phyloP scores from a whole-genome alignment of 2,113 vertebrate genomes.

The Marcusenius ussheri region DNA sequence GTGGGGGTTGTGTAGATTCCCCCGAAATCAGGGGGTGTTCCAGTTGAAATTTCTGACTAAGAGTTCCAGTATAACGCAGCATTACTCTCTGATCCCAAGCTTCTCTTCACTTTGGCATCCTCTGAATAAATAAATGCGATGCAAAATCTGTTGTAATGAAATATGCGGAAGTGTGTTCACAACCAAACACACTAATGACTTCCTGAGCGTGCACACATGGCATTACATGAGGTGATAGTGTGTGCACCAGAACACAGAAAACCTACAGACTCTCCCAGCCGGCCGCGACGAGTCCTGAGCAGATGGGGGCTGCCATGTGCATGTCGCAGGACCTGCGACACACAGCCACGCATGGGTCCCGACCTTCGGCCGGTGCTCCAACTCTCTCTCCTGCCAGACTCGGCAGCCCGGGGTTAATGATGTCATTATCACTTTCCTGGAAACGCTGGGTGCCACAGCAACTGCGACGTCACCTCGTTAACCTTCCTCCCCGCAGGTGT shows the following conservation, averaged over 20 bases:
- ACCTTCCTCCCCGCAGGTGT: neutral
- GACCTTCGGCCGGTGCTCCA: neutral
- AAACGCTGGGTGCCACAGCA: neutral
- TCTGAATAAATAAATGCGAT: neutral
- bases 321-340: neutral
- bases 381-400: neutral
- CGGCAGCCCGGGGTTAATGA: neutral
- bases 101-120: neutral
- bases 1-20: too few species aligned
- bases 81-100: neutral
- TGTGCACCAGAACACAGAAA: neutral
- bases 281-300: neutral
- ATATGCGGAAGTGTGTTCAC: neutral
- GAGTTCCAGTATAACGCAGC: too few species aligned
- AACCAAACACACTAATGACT: neutral
- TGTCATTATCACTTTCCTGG: conserved; percentile 17
- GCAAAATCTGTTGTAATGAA: neutral
- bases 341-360: neutral
- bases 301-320: neutral
- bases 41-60: too few species aligned
- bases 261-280: neutral
- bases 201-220: neutral
- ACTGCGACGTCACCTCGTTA: neutral
- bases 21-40: too few species aligned
- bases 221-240: neutral